phyloP scores from a whole-genome alignment of 2,797 vertebrate genomes.

The Sebastes diploproa region DNA sequence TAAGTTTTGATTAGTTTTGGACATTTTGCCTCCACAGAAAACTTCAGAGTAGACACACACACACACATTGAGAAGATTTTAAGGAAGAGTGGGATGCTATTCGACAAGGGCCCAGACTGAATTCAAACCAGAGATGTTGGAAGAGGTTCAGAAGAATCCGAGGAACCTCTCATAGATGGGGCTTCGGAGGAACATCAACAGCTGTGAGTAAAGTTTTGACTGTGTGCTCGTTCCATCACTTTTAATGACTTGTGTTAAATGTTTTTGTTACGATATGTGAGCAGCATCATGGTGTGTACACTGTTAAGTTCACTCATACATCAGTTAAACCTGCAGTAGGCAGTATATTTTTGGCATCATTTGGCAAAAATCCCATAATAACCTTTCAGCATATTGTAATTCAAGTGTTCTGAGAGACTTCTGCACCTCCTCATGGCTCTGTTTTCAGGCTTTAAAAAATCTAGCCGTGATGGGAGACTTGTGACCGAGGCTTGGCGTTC shows the following conservation, averaged over 20 bases:
- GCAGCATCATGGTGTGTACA: background rate
- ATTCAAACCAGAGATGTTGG: constrained; percentile 25
- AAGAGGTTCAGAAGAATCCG: constrained; percentile 35
- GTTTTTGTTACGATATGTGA: background rate
- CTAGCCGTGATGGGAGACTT: too few relatives aligned
- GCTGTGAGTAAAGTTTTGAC: background rate
- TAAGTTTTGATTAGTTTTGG: constrained; percentile 34
- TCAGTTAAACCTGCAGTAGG: background rate
- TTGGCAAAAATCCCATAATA: too few relatives aligned
- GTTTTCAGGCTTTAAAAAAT: too few relatives aligned
- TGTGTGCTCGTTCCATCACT: constrained; percentile 20
- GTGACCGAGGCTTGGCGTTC: too few relatives aligned
- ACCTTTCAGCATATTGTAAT: too few relatives aligned
- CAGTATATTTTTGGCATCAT: too few relatives aligned
- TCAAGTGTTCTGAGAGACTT: too few relatives aligned
- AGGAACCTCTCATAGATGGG: constrained; percentile 6
- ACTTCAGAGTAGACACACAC: constrained; percentile 13
- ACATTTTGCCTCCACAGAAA: constrained; percentile 13
- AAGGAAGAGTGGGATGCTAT: constrained; percentile 33
- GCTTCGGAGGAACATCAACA: constrained; percentile 14
- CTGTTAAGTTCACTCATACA: background rate
- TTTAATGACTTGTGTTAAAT: background rate
- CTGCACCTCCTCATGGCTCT: too few relatives aligned
- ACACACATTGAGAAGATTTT: background rate
- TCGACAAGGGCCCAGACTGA: constrained; percentile 19